Base-by-base conservation (phyloP, 2,888 invertebrate genomes). In the Creontiades dilutus region DNA sequence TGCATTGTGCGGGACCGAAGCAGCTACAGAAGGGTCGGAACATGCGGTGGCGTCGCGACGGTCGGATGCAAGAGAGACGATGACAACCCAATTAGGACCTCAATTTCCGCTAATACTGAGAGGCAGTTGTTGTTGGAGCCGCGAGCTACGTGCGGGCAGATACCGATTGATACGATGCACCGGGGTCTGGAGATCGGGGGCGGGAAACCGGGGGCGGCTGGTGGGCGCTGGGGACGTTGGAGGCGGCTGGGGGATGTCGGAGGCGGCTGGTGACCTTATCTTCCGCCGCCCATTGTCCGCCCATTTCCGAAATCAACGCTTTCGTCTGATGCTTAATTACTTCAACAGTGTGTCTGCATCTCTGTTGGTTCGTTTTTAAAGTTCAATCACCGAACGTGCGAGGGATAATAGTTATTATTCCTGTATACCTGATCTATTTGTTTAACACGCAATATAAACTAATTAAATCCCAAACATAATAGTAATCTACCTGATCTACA, bases 301-400 rank as follows among this genome's bases (percentile, higher is more conserved):
- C 80, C 80, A 11, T 80, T 80, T 80, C 80, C 80, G 46, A 80
- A 23, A 82, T 82, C 82, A 52, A 82, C 52, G 23, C 27, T 82
- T 52, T 0, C 82, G 13, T 2, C 47, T 3, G 23, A n/a, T n/a
- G 37, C 3, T 37, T 37, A 37, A 37, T 82, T 52, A 82, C 52
- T 82, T 82, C 48, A 82, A 52, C 82, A 46, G 19, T 2, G 52
- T 52, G 3, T 52, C 37, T 37, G 37, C 37, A 37, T 2, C 37
- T 37, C 37, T 7, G 37, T 37, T 37, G 2, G 37, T 4, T 37
- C 7, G 37, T 37, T 37, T 37, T 37, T 37, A 37, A 37, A 37
- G 7, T 37, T 37, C 37, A 37, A 37, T 37, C 37, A 37, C 3
- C 37, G 37, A 37, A 37, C 37, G 37, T 37, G 37, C 7, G 7